Base-by-base conservation (phyloP, 2,797 vertebrate species). In the Fratercula arctica region DNA sequence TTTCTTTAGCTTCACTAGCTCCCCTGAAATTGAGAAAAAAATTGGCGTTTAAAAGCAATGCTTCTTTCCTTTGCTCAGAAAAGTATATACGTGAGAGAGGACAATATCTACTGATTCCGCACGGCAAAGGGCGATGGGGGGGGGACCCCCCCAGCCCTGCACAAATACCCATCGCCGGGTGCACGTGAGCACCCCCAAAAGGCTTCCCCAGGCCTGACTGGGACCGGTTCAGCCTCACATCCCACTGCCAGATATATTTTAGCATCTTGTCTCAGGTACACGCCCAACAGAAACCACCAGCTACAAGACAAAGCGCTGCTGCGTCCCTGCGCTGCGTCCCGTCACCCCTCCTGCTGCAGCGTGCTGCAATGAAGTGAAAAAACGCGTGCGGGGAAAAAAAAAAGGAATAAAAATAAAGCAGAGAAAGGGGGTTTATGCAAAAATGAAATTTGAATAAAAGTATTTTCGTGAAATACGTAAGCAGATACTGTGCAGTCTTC, bases 231-330 rank as follows among this genome's bases (percentile, higher is more conserved):
- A 18, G 14, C 78, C 35, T 43, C 4, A 2, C 1, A 1, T 8
- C 53, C 54, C 3, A 1, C n/a, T 18, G 17, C 43, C 74, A 41
- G n/a, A 4, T 4, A 1, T 4, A 8, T 24, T 28, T 7, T 1
- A 24, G 16, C 24, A 8, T 11, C 75, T 54, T 48, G 26, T 7
- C 26, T 13, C 35, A 7, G 10, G 14, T 16, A 23, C 3, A 0
- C 2, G 0, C 6, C 43, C 23, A 19, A 26, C 29, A 39, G n/a
- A 53, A 23, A 1, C 0, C 16, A 2, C 12, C 7, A 1, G 4
- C 75, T 35, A 3, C 53, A 14, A 21, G 43, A 29, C 35, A 53
- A 87, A 45, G 4, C 2, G 9, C 76, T 26, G 39, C 76, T 31
- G 59, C 17, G 29, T 18, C 60, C 89, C 54, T 7, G n/a, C 13